A percentile compares a stretch with the other conserved stretches of the same genome.
Evolutionary conservation across 2,888 invertebrate species (phyloP).

Genomic region (Diarsia brunnea): DNA sequence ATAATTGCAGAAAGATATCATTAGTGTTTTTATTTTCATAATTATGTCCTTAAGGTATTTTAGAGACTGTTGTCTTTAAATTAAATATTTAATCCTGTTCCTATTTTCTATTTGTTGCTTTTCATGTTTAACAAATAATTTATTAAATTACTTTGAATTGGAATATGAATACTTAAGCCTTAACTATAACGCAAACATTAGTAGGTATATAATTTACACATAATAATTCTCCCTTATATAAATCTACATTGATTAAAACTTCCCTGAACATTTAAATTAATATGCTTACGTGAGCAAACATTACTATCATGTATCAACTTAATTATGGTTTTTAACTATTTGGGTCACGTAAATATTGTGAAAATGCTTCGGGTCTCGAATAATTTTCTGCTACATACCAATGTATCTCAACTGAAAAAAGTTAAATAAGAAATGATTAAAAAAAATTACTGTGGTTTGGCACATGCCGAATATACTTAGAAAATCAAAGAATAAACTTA

Average conservation of each 20-base stretch:
- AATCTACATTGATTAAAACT: constrained; percentile 4
- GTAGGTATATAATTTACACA: not conserved
- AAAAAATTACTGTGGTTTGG: not conserved
- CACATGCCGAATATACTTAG: not conserved
- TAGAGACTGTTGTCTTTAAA: too few relatives aligned
- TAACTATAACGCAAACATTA: not conserved
- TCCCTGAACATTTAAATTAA: constrained; percentile 5
- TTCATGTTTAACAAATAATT: too few relatives aligned
- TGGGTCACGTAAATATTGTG: constrained; percentile 10
- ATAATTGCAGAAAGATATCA: too few relatives aligned
- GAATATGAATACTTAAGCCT: not conserved
- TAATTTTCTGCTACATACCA: not conserved
- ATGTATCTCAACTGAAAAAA: not conserved
- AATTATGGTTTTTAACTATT: not conserved
- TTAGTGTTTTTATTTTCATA: too few relatives aligned
- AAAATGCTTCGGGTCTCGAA: not conserved
- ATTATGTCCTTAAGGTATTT: too few relatives aligned
- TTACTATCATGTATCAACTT: constrained; percentile 3
- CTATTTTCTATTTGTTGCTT: too few relatives aligned
- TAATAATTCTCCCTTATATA: not conserved
- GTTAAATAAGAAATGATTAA: not conserved
- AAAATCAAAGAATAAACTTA: not conserved
- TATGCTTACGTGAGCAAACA: not conserved
- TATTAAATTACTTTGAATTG: not conserved
- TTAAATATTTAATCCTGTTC: too few relatives aligned